Conservation (phyloP, 1,140 invertebrate genomes). For the Anoplolepis gracilipes region DNA sequence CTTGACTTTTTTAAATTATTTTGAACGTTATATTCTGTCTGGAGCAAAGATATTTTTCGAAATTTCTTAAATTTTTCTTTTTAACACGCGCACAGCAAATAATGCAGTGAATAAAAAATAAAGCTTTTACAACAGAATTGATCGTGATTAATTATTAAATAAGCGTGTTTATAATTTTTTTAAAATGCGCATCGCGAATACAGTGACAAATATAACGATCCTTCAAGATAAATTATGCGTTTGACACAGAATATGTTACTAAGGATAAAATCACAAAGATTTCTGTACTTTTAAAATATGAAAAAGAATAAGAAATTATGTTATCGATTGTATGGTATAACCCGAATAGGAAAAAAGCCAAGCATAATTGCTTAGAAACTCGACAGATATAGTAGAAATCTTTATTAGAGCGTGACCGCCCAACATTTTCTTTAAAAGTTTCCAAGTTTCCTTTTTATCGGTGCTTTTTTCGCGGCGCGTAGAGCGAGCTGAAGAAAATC, state of each 20-base stretch:
- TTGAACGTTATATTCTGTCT: background rate
- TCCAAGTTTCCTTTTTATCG: slow-evolving; percentile 1
- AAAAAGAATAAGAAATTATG: slow-evolving; percentile 23
- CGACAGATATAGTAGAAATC: slow-evolving; percentile 1
- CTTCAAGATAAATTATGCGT: slow-evolving; percentile 8
- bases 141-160: slow-evolving; percentile 36
- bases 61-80: background rate
- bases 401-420: slow-evolving; percentile 32
- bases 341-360: background rate
- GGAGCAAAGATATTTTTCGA: background rate
- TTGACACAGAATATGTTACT: background rate
- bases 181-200: slow-evolving; percentile 24
- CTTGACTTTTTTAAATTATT: background rate
- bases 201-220: background rate
- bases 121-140: background rate
- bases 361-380: slow-evolving; percentile 45
- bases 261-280: slow-evolving; percentile 7
- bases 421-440: slow-evolving; percentile 45
- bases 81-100: background rate
- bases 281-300: slow-evolving; percentile 9
- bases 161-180: background rate
- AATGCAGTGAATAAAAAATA: background rate
- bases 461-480: background rate
- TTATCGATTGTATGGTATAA: slow-evolving; percentile 30
- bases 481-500: slow-evolving; percentile 39